These are phyloP conservation scores for Sitta europaea DNA, from an alignment of 2,113 vertebrate species.

Conservation along the genomic window DNA sequence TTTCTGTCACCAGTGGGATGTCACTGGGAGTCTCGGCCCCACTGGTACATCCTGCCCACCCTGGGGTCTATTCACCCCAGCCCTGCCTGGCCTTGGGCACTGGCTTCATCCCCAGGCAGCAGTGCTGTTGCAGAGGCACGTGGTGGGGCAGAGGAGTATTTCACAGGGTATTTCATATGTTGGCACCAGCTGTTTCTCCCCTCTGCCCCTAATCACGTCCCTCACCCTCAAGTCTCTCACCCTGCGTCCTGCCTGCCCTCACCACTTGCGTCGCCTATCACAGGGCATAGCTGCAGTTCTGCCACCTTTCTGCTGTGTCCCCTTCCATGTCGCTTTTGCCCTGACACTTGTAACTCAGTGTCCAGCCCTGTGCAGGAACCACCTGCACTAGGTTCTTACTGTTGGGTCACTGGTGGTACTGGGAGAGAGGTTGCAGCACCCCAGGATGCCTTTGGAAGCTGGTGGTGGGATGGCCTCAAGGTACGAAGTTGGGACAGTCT, in stretches of 20 bases:
- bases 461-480: not conserved
- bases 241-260: not conserved
- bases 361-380: not conserved
- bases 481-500: fast-evolving
- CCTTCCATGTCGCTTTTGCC: not conserved
- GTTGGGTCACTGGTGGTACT: not conserved
- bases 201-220: not conserved
- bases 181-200: conserved; percentile 36
- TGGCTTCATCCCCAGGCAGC: not conserved
- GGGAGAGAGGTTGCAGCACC: not conserved
- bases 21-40: not conserved
- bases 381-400: not conserved
- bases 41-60: not conserved
- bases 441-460: not conserved
- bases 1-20: not conserved
- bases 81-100: not conserved
- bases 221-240: not conserved
- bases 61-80: fast-evolving
- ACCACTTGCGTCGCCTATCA: fast-evolving
- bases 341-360: not conserved
- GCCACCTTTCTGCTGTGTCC: not conserved
- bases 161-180: conserved; percentile 48
- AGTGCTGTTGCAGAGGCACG: fast-evolving
- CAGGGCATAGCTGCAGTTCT: not conserved
- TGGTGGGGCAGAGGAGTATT: not conserved